Base-by-base conservation (phyloP, 2,888 invertebrate genomes). In the Drosophila peninsularis region DNA sequence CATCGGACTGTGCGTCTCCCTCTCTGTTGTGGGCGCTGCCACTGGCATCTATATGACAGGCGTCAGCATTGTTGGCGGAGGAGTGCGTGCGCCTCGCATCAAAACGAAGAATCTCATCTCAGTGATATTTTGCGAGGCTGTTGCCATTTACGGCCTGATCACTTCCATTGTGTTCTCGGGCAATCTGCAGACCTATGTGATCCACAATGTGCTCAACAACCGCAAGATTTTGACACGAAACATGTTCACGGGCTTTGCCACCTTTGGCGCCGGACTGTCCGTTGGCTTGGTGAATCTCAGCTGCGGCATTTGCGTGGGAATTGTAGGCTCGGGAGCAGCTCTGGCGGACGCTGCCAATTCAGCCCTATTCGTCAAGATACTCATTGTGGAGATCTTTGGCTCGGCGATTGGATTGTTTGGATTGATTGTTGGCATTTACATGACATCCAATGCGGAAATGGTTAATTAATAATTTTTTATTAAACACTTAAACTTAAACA, bases 51-150 rank as follows among this genome's bases (percentile, higher is more conserved):
- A 98, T 93, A 98, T 98, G 45, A 98, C 98, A 2, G 99, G 99
- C 61, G 95, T 96, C 61, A 98, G 98, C 91, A 98, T 99, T 92
- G 94, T 98, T 54, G 99, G 99, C 61, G 99, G 97, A 67, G 99
- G 99, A 90, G 99, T 99, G 13, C 98, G 98, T 93, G 97, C 99
- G 21, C 99, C 99, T 2, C 94, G 99, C 87, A 99, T 99, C 93
- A 98, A 98, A 93, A 99, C 99, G 58, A 99, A 99, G 93, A 99
- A 99, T 93, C 95, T 99, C 90, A 98, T 99, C 90, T 99, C 99
- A 41, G 98, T 99, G 82, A 99, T 99, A 93, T 99, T 99, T 94
- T 99, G 99, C 92, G 99, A 99, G 93, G 99, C 99, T 75, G 99
- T 99, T 1, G 99, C 99, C 75, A 99, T 99, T 93, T 99, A 99